Percentiles rank a stretch among this genome's conserved stretches.
phyloP scores from a whole-genome alignment of 2,888 invertebrate species.

The Apodemia mormo region DNA sequence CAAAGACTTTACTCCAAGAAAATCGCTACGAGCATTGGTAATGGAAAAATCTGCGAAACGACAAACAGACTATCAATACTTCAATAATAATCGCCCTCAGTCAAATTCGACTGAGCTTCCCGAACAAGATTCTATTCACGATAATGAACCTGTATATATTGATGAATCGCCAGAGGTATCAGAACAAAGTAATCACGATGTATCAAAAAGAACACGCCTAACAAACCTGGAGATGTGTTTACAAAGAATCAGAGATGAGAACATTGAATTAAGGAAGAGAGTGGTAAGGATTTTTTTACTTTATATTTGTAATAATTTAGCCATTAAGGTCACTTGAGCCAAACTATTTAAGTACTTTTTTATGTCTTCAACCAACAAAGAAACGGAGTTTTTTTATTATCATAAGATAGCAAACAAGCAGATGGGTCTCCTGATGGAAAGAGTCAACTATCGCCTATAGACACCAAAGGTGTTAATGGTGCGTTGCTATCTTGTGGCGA shows the following conservation, averaged over 20 bases:
- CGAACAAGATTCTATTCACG: constrained; percentile 21
- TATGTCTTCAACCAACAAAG: too few relatives aligned
- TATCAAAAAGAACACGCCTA: constrained; percentile 49
- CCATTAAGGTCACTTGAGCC: background rate
- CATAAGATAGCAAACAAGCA: too few relatives aligned
- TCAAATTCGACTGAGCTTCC: constrained; percentile 41
- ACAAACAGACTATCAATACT: constrained; percentile 41
- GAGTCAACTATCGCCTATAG: too few relatives aligned
- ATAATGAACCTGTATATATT: constrained; percentile 15
- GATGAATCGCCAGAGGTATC: constrained; percentile 17
- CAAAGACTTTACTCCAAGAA: constrained; percentile 62
- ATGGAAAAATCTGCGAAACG: constrained; percentile 69
- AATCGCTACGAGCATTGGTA: constrained; percentile 65
- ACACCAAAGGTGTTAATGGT: too few relatives aligned
- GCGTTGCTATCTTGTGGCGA: too few relatives aligned
- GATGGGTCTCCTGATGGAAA: too few relatives aligned
- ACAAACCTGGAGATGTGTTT: constrained; percentile 52
- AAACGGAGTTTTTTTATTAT: too few relatives aligned
- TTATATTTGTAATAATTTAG: background rate
- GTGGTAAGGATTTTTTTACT: constrained; percentile 49
- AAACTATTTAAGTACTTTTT: background rate
- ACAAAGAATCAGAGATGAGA: constrained; percentile 53
- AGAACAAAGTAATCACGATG: constrained; percentile 42
- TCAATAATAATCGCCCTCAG: constrained; percentile 41
- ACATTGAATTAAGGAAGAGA: constrained; percentile 50